phyloP scores from a whole-genome alignment of 2,888 invertebrate genomes.

The Sturmia bella region DNA sequence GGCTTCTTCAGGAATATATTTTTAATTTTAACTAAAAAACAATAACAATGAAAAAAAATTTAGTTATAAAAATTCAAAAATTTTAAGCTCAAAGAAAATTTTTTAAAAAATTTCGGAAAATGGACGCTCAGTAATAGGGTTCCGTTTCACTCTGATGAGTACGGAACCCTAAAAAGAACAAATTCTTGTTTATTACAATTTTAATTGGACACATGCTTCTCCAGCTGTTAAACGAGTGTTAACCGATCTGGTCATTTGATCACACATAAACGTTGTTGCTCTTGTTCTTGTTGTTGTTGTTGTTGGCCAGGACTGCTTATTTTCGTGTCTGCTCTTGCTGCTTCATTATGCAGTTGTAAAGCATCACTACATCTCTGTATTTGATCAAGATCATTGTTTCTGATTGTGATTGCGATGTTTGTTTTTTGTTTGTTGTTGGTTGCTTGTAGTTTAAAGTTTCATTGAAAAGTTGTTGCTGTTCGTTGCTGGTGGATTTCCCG shows the following conservation, averaged over 20 bases:
- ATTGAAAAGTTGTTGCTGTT: constrained; percentile 13
- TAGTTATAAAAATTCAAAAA: too few species aligned
- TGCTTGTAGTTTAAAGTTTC: constrained; percentile 54
- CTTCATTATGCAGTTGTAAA: constrained; percentile 10
- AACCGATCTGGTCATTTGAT: constrained; percentile 70
- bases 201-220: constrained; percentile 31
- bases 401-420: constrained; percentile 36
- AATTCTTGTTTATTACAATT: constrained; percentile 52
- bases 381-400: constrained; percentile 65
- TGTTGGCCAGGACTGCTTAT: constrained; percentile 33
- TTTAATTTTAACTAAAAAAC: too few species aligned
- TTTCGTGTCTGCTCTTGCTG: neutral
- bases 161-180: constrained; percentile 3
- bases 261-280: constrained; percentile 49
- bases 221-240: constrained; percentile 57
- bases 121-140: too few species aligned
- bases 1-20: too few species aligned
- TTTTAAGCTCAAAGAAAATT: neutral
- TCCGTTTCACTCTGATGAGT: neutral
- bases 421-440: constrained; percentile 12
- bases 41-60: too few species aligned
- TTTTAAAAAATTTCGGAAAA: too few species aligned
- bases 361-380: constrained; percentile 33
- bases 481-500: constrained; percentile 7
- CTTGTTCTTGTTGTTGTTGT: too few species aligned